Evolutionary conservation across 2,113 vertebrate genomes (phyloP).

Genomic region (Neotoma lepida): DNA sequence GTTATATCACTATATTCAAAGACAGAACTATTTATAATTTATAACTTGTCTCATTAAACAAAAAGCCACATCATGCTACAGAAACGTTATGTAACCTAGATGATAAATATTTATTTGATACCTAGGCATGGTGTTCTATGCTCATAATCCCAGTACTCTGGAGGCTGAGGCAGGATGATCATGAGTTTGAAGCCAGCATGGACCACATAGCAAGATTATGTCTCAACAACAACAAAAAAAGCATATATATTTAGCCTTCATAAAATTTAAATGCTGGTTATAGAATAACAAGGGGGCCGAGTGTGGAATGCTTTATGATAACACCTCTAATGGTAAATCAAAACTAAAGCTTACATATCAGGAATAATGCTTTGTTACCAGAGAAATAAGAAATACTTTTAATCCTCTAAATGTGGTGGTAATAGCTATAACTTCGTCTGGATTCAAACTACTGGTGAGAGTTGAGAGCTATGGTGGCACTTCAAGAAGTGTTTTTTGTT

Average conservation of each 20-base stretch:
- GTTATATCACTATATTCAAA: slow-evolving; percentile 3
- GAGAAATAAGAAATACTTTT: not conserved
- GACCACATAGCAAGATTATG: not conserved
- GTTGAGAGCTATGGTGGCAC: not conserved
- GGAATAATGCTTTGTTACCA: not conserved
- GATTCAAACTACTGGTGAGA: not conserved
- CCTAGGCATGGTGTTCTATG: not conserved
- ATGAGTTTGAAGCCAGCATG: not conserved
- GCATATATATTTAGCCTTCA: not conserved
- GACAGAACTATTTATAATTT: not conserved
- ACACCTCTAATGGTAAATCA: not conserved
- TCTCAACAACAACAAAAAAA: not conserved
- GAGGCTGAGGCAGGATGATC: not conserved
- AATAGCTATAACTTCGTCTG: not conserved
- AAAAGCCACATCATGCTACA: not conserved
- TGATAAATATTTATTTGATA: not conserved
- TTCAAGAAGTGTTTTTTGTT: not conserved
- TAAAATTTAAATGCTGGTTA: not conserved
- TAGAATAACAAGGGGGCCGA: not conserved
- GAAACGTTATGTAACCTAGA: not conserved
- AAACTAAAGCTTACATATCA: not conserved
- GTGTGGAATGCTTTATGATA: not conserved
- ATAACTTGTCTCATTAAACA: not conserved
- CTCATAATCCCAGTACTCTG: not conserved
- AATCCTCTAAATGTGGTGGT: not conserved